Conservation (phyloP, 2,113 vertebrate species). For the Perca fluviatilis region DNA sequence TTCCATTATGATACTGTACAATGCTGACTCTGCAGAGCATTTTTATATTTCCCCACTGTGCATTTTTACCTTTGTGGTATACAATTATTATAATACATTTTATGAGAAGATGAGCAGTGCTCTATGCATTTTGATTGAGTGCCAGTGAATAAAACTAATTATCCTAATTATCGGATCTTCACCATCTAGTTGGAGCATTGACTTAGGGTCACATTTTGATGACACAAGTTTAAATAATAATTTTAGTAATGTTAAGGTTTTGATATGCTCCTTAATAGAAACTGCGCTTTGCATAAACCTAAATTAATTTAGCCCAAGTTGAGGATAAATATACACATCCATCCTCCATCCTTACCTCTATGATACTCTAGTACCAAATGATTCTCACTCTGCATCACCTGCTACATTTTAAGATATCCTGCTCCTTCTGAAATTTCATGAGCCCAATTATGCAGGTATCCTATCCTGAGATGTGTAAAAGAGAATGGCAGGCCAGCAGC, state of each 20-base stretch:
- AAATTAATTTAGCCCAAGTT: neutral
- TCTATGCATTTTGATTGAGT: neutral
- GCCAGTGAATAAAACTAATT: neutral
- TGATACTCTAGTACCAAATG: neutral
- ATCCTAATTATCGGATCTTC: neutral
- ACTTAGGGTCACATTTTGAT: neutral
- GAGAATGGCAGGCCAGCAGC: slow-evolving; percentile 37
- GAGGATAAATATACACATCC: neutral
- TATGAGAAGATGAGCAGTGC: neutral
- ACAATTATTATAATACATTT: neutral
- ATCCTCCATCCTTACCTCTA: neutral
- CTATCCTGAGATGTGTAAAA: slow-evolving; percentile 18
- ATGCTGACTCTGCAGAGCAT: neutral
- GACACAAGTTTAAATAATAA: neutral
- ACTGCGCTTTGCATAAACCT: neutral
- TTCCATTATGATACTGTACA: neutral
- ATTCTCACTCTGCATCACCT: neutral
- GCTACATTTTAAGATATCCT: slow-evolving; percentile 22
- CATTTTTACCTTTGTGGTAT: neutral
- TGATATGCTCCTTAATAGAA: neutral
- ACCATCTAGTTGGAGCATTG: neutral
- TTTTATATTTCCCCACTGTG: neutral
- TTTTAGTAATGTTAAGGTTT: neutral
- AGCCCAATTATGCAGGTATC: slow-evolving; percentile 27
- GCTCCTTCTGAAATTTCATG: slow-evolving; percentile 32